phyloP scores from a whole-genome alignment of 2,113 vertebrate species.

The Laticauda colubrina region DNA sequence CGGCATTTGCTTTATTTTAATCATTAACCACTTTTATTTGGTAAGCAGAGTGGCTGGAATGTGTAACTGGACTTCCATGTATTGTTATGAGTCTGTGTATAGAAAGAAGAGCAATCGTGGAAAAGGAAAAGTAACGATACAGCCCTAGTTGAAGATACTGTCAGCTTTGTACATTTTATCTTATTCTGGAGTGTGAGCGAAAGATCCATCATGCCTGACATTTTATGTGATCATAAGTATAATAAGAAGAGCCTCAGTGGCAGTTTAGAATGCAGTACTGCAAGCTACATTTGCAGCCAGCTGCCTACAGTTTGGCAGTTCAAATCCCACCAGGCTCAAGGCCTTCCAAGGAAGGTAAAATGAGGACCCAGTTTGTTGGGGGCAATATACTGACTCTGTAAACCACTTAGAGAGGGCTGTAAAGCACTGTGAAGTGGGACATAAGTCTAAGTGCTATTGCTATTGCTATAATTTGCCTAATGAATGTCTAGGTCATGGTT shows the following conservation, averaged over 20 bases:
- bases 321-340: too few species aligned
- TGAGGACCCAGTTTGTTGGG: too few species aligned
- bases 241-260: not conserved
- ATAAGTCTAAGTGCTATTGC: too few species aligned
- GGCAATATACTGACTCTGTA: too few species aligned
- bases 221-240: not conserved
- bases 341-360: too few species aligned
- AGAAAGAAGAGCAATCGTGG: not conserved
- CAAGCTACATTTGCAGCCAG: too few species aligned
- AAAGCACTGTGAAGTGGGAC: too few species aligned
- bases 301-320: too few species aligned
- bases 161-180: not conserved
- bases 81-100: not conserved
- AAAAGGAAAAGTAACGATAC: not conserved
- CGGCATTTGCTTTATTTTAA: not conserved
- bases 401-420: too few species aligned
- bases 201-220: not conserved
- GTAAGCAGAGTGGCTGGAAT: not conserved
- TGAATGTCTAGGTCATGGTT: not conserved
- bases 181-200: not conserved
- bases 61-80: not conserved
- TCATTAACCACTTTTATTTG: not conserved
- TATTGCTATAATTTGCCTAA: not conserved
- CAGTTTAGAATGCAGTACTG: too few species aligned
- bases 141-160: not conserved